A percentile compares a stretch with the other conserved stretches of the same genome.
Conservation (phyloP, 53 echinoderm and acorn worm species). For the Apostichopus leukothele region DNA sequence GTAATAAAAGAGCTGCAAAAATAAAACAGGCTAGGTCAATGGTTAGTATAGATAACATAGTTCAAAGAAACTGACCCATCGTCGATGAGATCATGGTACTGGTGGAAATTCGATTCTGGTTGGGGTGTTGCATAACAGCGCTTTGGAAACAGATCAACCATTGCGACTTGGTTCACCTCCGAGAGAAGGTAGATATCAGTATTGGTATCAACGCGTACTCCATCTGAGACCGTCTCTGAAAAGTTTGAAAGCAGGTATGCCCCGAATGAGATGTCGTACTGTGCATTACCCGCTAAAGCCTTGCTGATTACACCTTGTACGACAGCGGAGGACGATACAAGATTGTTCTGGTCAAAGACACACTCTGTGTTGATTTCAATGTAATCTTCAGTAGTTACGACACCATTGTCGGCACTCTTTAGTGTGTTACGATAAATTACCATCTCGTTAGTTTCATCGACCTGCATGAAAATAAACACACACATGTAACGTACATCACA, state of each 20-base stretch:
- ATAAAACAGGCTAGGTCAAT: too few species aligned
- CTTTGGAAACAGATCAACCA: slow-evolving; percentile 1
- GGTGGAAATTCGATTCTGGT: background rate
- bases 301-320: background rate
- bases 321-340: slow-evolving; percentile 27
- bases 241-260: background rate
- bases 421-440: slow-evolving; percentile 10
- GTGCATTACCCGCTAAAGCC: background rate
- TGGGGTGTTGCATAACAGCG: slow-evolving; percentile 33
- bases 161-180: background rate
- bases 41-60: too few species aligned
- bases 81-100: background rate
- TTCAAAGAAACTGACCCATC: slow-evolving; percentile 20
- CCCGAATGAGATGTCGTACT: slow-evolving; percentile 6
- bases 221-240: background rate
- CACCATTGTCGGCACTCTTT: background rate
- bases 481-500: too few species aligned
- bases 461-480: background rate
- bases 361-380: slow-evolving; percentile 29
- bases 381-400: background rate
- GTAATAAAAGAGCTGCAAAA: too few species aligned
- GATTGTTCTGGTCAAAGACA: slow-evolving; percentile 36
- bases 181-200: slow-evolving; percentile 4
- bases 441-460: background rate
- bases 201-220: background rate